Percentiles rank a stretch among this genome's conserved stretches.
phyloP scores from a whole-genome alignment of 1,140 invertebrate species.

The Eufriesea mexicana region DNA sequence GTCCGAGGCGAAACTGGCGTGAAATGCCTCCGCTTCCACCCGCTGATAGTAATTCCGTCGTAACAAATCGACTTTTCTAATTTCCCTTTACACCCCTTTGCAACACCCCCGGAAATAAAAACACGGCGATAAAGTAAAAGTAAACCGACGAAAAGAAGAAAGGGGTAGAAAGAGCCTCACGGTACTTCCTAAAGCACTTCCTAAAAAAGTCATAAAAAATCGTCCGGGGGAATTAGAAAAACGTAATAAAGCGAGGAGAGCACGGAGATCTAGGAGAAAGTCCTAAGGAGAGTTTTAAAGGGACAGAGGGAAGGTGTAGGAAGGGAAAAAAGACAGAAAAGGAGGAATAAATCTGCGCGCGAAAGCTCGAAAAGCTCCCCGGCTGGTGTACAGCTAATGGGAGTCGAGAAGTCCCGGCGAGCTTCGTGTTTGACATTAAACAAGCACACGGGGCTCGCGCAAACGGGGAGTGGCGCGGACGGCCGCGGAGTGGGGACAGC shows the following conservation, averaged over 20 bases:
- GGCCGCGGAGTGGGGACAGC: too few relatives aligned
- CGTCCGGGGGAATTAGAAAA: too few relatives aligned
- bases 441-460: neutral
- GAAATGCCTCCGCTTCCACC: too few relatives aligned
- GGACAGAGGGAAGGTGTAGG: too few relatives aligned
- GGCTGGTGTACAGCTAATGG: neutral
- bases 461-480: neutral
- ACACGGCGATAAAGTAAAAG: too few relatives aligned
- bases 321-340: neutral
- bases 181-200: too few relatives aligned
- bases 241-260: too few relatives aligned
- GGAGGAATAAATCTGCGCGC: neutral
- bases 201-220: neutral
- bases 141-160: neutral
- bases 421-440: slow-evolving; percentile 4
- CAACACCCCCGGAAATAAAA: too few relatives aligned
- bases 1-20: neutral
- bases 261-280: too few relatives aligned
- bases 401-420: neutral
- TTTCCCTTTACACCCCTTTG: neutral
- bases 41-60: too few relatives aligned
- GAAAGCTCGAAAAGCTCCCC: neutral
- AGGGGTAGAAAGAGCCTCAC: neutral
- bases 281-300: too few relatives aligned
- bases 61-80: neutral